Evolutionary conservation across 2,888 invertebrate species (phyloP).

Genomic region (Ectropis crepuscularia): DNA sequence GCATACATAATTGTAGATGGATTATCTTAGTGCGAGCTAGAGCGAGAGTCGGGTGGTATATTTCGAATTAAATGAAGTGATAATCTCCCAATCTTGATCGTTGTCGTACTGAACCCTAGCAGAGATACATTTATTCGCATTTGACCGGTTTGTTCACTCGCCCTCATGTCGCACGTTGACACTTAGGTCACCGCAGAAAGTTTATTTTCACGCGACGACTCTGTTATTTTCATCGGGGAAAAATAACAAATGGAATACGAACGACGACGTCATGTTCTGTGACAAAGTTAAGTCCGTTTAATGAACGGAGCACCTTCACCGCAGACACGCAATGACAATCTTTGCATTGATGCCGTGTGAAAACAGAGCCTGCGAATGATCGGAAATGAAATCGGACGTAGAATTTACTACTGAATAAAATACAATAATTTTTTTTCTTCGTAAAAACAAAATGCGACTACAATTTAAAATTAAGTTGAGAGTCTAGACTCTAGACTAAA

Average conservation of each 20-base stretch:
- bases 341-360: not conserved
- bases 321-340: constrained; percentile 11
- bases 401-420: not conserved
- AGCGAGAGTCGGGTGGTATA: too few species aligned
- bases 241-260: constrained; percentile 10
- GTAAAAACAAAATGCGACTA: too few species aligned
- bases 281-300: constrained; percentile 16
- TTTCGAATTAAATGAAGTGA: too few species aligned
- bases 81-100: too few species aligned
- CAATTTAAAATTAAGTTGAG: too few species aligned
- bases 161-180: not conserved
- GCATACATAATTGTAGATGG: too few species aligned
- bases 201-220: constrained; percentile 9
- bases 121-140: not conserved
- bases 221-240: constrained; percentile 9
- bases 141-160: not conserved
- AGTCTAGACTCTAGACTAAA: too few species aligned
- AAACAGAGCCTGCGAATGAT: not conserved
- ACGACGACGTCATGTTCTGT: not conserved
- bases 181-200: constrained; percentile 5
- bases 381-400: not conserved
- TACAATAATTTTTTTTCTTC: too few species aligned
- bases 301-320: constrained; percentile 8
- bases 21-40: too few species aligned
- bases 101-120: not conserved